phyloP scores from a whole-genome alignment of 2,113 vertebrate species.

The Sardina pilchardus region DNA sequence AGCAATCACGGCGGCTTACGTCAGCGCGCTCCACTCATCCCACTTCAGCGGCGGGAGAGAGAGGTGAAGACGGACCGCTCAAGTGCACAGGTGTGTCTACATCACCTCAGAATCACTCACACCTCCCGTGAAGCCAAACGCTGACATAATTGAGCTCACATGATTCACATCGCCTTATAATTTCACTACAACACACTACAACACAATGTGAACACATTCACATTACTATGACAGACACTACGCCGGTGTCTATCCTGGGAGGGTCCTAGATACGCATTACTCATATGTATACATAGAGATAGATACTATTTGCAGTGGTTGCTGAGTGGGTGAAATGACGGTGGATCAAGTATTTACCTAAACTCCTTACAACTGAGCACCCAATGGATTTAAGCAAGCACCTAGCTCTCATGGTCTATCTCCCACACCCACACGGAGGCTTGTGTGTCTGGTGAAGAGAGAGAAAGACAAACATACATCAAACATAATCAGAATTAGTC shows the following conservation, averaged over 20 bases:
- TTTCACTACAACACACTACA: too few species aligned
- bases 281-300: neutral
- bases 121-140: too few species aligned
- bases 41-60: neutral
- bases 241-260: neutral
- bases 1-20: neutral
- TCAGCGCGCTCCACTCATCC: neutral
- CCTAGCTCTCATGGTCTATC: neutral
- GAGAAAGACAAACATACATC: neutral
- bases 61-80: neutral
- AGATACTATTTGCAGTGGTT: neutral
- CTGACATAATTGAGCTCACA: too few species aligned
- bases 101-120: neutral
- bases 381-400: neutral
- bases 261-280: neutral
- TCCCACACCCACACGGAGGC: neutral
- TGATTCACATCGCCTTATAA: too few species aligned
- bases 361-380: neutral
- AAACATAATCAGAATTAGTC: neutral
- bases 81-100: neutral
- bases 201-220: neutral
- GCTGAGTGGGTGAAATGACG: neutral
- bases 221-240: neutral
- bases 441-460: neutral
- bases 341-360: neutral